phyloP scores from a whole-genome alignment of 1,140 invertebrate genomes.

The Charaxes varanes region DNA sequence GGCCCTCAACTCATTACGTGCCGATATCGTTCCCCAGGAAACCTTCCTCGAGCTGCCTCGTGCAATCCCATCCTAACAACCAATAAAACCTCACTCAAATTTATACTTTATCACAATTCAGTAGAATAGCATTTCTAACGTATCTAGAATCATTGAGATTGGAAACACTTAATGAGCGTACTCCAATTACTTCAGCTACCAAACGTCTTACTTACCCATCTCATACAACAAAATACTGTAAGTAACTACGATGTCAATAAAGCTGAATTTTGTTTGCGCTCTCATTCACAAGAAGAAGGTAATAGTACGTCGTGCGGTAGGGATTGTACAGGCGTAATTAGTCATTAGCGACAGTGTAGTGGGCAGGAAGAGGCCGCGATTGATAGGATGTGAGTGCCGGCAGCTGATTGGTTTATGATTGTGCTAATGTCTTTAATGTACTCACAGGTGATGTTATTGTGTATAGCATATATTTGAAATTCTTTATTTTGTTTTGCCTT shows the following conservation, averaged over 20 bases:
- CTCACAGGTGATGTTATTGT: not conserved
- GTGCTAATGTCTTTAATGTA: slow-evolving; percentile 5
- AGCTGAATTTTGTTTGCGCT: slow-evolving; percentile 21
- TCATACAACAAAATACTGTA: not conserved
- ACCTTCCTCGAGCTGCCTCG: slow-evolving; percentile 21
- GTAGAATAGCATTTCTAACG: slow-evolving; percentile 18
- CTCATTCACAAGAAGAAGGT: slow-evolving; percentile 22
- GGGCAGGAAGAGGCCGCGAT: slow-evolving; percentile 48
- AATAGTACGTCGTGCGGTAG: slow-evolving; percentile 38
- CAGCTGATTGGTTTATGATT: slow-evolving; percentile 37
- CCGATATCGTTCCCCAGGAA: slow-evolving; percentile 59
- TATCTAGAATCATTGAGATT: slow-evolving; percentile 23
- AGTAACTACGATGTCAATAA: slow-evolving; percentile 13
- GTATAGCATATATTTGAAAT: not conserved
- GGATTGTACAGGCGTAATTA: slow-evolving; percentile 59
- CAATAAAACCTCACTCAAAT: slow-evolving; percentile 17
- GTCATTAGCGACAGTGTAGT: slow-evolving; percentile 58
- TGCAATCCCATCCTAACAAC: slow-evolving; percentile 19
- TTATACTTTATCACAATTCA: slow-evolving; percentile 7
- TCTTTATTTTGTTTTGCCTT: no score
- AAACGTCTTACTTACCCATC: slow-evolving; percentile 32
- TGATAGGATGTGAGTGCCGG: slow-evolving; percentile 41
- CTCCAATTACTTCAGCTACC: slow-evolving; percentile 22
- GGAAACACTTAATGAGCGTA: slow-evolving; percentile 58
- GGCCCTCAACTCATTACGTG: slow-evolving; percentile 63